Percentiles rank a stretch among this genome's conserved stretches.
Conservation (phyloP, 1,140 invertebrate species). For the Goniozus legneri region DNA sequence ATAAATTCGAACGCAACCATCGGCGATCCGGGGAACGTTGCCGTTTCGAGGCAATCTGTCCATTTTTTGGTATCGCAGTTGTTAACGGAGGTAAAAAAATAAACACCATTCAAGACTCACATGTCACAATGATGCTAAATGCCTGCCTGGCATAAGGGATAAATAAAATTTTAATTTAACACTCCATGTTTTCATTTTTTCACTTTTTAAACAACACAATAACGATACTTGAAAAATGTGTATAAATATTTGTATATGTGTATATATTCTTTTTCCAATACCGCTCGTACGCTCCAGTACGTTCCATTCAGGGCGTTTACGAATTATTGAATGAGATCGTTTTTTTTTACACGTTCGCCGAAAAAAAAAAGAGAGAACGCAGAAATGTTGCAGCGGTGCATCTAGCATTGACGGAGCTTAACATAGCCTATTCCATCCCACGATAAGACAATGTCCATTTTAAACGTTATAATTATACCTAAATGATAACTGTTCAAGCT, state of each 20-base stretch:
- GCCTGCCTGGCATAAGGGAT: slow-evolving; percentile 20
- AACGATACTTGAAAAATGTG: too few species aligned
- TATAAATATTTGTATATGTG: too few species aligned
- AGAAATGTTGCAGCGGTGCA: slow-evolving; percentile 15
- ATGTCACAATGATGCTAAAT: slow-evolving; percentile 31
- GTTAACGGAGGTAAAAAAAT: slow-evolving; percentile 18
- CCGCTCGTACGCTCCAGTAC: too few species aligned
- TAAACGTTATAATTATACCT: slow-evolving; percentile 29
- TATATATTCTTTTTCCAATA: too few species aligned
- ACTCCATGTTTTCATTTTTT: slow-evolving; percentile 8
- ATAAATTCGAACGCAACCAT: not conserved
- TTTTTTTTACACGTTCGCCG: not conserved
- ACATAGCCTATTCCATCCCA: slow-evolving; percentile 34
- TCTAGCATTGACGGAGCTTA: slow-evolving; percentile 29
- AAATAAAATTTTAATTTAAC: slow-evolving; percentile 21
- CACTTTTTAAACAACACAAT: too few species aligned
- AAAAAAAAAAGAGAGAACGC: not conserved
- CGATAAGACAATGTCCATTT: slow-evolving; percentile 35
- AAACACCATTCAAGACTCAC: slow-evolving; percentile 27
- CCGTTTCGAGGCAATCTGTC: slow-evolving; percentile 26
- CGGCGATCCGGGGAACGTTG: slow-evolving; percentile 16
- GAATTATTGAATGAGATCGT: too few species aligned
- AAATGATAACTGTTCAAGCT: slow-evolving; percentile 28
- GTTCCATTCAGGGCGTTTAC: too few species aligned
- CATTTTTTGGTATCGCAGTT: slow-evolving; percentile 43